Evolutionary conservation across 1,140 invertebrate genomes (phyloP), one percentile per base, ranked within the genome.

Genomic region (Diorhabda elongata): DNA sequence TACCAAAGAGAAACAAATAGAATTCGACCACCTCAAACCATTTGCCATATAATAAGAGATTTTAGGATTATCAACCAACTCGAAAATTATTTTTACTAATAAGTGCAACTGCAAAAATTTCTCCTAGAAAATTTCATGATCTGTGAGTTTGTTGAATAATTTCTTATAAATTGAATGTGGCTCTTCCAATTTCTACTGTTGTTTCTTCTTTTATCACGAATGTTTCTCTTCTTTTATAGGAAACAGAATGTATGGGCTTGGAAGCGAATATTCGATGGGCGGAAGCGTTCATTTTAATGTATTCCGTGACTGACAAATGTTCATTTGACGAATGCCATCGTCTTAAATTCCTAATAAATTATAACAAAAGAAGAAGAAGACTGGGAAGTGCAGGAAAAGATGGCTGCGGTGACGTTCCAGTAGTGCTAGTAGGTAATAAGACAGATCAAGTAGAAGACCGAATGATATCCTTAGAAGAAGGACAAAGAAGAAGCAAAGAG

Each of bases 251-350:
- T 61, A 80, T 88, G 26, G 86, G 85, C 42, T 77, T 90, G 72
- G 92, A 94, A 78, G 87, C 88, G 8, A 91, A 93, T 75, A 91
- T 94, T 45, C 83, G 90, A 47, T 94, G 92, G 87, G 92, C 90
- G 11, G 92, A 95, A 77, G 92, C 91, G 4, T 94, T 94, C 77
- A 87, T 95, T 52, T 82, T 95, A 2, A 91, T 94, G 80, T 94
- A 93, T 77, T 91, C 92, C 0, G 89, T 95, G 3, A 92, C 91
- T 3, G 91, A 94, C 77, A 91, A 91, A 71, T 89, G 89, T 72
- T 93, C 91, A 43, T 94, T 94, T 79, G 91, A 94, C 77, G 91
- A 93, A 77, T 92, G 90, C 76, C 91, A 91, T 76, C 85, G 91
- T 3, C 83, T 93, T 3, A 89, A 91, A 77, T 92, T 91, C 75